Evolutionary conservation across 2,113 vertebrate species (phyloP), one percentile per base, ranked within the genome.

Genomic region (Tupaia chinensis): DNA sequence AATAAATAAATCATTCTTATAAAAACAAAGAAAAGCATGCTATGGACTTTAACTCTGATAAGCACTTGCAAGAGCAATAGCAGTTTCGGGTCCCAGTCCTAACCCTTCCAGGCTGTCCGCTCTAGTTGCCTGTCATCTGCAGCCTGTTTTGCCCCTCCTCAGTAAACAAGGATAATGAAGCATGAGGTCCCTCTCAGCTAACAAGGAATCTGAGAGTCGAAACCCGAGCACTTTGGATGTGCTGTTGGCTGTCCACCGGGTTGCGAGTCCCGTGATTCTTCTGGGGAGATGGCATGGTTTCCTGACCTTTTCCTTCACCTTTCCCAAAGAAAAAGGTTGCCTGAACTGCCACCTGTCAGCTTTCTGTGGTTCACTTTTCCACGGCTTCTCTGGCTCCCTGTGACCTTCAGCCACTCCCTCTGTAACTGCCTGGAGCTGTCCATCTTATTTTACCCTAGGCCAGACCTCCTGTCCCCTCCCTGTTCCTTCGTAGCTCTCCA

Each of bases 371-470:
- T 5, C 10, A 60, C 74, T 88, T 81, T 44, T 20, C 44, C n/a
- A 61, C 7, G 27, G 73, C 65, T 87, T 89, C 29, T 13, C 29
- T 12, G 6, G 25, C 53, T 89, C 44, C 16, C 13, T 86, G 1
- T 15, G 54, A 81, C 22, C 60, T 82, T 82, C 53, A 3, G 22
- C 27, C 5, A 34, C 27, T 12, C 58, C 9, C 27, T n/a, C 12
- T 79, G 54, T 29, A 80, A 87, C n/a, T 4, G 22, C 70, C 66
- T 56, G 22, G 61, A 83, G 54, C 22, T 87, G 4, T 5, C 10
- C n/a, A 32, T 95, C 53, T 89, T 86, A 89, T 86, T 79, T 68
- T 58, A 74, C 87, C 65, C 61, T 58, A 88, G 16, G 66, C 77
- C 58, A 68, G 63, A 68, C 34, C 69, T 95, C 25, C n/a, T 20